Percentiles rank a stretch among this genome's conserved stretches.
Conservation (phyloP, 2,797 vertebrate genomes). For the Poecilia picta region DNA sequence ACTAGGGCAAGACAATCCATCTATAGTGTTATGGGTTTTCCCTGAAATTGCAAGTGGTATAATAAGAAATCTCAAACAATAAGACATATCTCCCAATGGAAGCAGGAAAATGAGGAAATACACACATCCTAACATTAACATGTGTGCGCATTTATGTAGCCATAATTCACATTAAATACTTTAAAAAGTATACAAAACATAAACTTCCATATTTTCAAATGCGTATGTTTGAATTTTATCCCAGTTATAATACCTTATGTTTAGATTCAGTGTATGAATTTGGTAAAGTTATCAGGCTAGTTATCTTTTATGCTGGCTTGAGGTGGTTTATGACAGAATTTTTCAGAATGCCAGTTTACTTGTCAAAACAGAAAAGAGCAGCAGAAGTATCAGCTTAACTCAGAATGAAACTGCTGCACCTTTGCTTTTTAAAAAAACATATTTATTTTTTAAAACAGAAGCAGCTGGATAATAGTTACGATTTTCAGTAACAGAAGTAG, state of each 20-base stretch:
- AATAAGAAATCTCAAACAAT: neutral
- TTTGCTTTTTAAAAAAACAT: neutral
- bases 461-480: neutral
- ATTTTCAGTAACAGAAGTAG: neutral
- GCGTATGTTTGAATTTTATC: neutral
- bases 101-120: neutral
- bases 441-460: neutral
- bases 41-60: neutral
- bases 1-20: neutral
- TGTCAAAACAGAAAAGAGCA: neutral
- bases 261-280: neutral
- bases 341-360: neutral
- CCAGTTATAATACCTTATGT: neutral
- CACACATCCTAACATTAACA: neutral
- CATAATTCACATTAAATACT: neutral
- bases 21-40: neutral
- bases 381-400: neutral
- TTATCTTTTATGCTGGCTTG: too few relatives aligned
- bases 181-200: neutral
- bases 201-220: neutral
- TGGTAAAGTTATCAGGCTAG: neutral
- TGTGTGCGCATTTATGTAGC: neutral
- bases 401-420: neutral
- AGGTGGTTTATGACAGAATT: neutral
- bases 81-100: neutral